Base-by-base conservation (phyloP, 2,797 vertebrate genomes). In the Anolis apletophallus region DNA sequence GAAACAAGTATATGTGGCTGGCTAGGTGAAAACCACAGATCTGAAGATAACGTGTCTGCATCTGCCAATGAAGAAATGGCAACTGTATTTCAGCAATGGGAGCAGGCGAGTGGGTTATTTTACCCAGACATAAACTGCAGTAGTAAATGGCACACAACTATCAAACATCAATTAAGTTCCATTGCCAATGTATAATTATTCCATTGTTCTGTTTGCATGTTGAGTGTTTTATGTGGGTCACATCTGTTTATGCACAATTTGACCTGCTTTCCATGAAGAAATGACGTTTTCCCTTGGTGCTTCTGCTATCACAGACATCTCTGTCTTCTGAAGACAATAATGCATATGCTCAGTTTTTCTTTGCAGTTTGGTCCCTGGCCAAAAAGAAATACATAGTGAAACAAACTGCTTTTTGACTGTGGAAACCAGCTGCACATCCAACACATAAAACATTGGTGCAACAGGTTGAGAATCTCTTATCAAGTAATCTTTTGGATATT, bases 11-110 rank as follows among this genome's bases (percentile, higher is more conserved):
- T 5, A 21, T 69, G 57, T 73, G 55, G 64, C 34, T 34, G 75
- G 50, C 11, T 67, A 23, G 34, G 40, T 61, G 46, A 83, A 88
- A 86, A 73, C 83, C 80, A 52, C 76, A 86, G 74, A 78, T 78
- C 50, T 32, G 23, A 61, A 82, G 84, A 72, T 88, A 85, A 73
- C 26, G 57, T 78, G 32, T 59, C 36, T 82, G 34, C 69, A 74
- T 73, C n/a, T 26, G 21, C 12, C n/a, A 21, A 26, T 55, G 59
- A 52, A 29, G 16, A 81, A 76, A 81, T 52, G n/a, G 14, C 36
- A 69, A 79, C 26, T 55, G 40, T 83, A 68, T 54, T 8, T 67
- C 29, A 34, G 17, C 21, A 36, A 40, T 17, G 12, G 13, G 19
- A 1, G 46, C 46, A 46, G 5, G 46, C 46, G 46, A 52, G 50